phyloP scores from a whole-genome alignment of 2,888 invertebrate species.

The Ommatoiulus sabulosus region DNA sequence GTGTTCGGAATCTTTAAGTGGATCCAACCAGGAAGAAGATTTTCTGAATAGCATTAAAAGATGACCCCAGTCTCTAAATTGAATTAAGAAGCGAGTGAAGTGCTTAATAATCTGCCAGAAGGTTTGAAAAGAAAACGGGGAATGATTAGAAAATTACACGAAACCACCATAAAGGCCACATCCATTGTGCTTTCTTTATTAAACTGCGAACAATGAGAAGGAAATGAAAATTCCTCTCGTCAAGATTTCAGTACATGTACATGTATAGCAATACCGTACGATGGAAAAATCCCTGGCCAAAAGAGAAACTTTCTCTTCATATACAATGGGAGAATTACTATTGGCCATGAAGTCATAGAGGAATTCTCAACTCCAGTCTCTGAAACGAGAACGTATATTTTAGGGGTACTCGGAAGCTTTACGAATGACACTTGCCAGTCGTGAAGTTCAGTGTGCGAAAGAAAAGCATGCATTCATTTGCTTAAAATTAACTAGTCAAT shows the following conservation, averaged over 20 bases:
- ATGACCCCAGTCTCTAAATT: neutral
- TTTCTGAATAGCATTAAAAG: neutral
- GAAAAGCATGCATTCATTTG: no score
- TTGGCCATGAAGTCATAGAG: no score
- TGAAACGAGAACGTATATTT: no score
- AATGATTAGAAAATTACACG: slow-evolving; percentile 13
- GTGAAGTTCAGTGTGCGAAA: no score
- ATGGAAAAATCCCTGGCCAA: neutral
- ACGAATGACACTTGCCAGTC: no score
- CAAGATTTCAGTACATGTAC: neutral
- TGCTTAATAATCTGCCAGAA: neutral
- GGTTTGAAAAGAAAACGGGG: neutral
- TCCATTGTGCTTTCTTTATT: slow-evolving; percentile 9
- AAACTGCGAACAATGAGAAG: slow-evolving; percentile 3
- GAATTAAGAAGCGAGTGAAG: neutral
- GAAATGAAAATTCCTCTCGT: neutral
- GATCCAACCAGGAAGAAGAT: slow-evolving; percentile 1
- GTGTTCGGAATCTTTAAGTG: neutral
- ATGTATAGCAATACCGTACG: neutral
- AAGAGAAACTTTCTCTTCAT: neutral
- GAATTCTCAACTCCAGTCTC: no score
- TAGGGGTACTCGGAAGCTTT: no score
- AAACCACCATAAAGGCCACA: slow-evolving; percentile 1
- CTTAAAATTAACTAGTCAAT: no score
- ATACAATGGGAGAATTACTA: no score